Conservation (phyloP, 2,888 invertebrate species). For the Amphimallon solstitiale region DNA sequence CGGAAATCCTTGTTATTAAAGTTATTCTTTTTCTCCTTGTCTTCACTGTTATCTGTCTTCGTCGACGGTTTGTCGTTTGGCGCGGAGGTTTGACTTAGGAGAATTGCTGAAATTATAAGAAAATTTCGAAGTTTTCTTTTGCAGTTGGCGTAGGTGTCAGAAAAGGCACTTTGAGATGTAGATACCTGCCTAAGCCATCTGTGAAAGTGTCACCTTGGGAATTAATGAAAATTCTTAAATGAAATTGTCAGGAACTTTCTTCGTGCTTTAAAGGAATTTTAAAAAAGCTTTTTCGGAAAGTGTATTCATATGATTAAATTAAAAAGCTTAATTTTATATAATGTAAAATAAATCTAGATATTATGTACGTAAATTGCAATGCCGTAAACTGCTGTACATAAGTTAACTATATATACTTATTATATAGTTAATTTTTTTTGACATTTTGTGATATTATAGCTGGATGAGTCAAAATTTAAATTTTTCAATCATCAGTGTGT, state of each 20-base stretch:
- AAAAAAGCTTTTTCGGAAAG: neutral
- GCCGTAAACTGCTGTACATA: no score
- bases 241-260: neutral
- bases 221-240: slow-evolving; percentile 1
- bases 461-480: no score
- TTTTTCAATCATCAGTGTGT: no score
- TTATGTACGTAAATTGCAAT: no score
- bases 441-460: no score
- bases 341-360: no score
- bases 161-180: neutral
- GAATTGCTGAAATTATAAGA: neutral
- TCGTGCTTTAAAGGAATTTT: neutral
- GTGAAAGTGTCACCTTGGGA: neutral
- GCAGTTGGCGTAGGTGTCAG: neutral
- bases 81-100: neutral
- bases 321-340: no score
- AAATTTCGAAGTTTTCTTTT: neutral
- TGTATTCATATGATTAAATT: no score
- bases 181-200: neutral
- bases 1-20: slow-evolving; percentile 54
- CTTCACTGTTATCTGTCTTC: no score
- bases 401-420: no score
- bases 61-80: neutral
- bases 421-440: no score
- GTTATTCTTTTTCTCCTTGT: slow-evolving; percentile 29